Percentiles rank a stretch among this genome's conserved stretches.
phyloP scores from a whole-genome alignment of 1,140 invertebrate species.

The Eriosoma lanigerum region DNA sequence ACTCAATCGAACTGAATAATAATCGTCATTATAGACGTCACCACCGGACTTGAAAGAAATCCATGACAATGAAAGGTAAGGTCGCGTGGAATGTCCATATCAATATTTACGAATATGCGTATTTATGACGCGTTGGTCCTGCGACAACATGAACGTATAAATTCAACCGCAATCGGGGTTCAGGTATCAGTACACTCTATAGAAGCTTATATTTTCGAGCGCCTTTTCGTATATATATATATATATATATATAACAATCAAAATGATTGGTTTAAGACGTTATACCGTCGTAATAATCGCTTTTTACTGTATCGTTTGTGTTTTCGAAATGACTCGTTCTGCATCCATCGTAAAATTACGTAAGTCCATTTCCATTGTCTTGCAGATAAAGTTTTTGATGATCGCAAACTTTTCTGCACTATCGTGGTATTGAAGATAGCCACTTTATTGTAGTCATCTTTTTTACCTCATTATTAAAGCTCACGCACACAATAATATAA shows the following conservation, averaged over 20 bases:
- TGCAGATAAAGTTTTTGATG: too few relatives aligned
- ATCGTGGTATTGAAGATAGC: too few relatives aligned
- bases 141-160: conserved; percentile 24
- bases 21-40: neutral
- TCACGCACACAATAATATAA: neutral
- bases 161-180: neutral
- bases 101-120: neutral
- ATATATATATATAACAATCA: neutral
- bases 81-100: conserved; percentile 18
- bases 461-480: neutral
- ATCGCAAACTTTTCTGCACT: too few relatives aligned
- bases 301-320: neutral
- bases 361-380: neutral
- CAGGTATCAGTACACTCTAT: neutral
- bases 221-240: neutral
- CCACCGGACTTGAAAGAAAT: neutral
- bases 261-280: neutral
- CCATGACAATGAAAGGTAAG: conserved; percentile 28
- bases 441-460: too few relatives aligned
- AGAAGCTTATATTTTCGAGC: neutral
- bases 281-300: neutral
- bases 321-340: neutral
- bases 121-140: neutral
- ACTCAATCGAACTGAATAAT: neutral
- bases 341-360: conserved; percentile 2